Base-by-base conservation (phyloP, 2,888 invertebrate genomes). In the Bombylius discolor region DNA sequence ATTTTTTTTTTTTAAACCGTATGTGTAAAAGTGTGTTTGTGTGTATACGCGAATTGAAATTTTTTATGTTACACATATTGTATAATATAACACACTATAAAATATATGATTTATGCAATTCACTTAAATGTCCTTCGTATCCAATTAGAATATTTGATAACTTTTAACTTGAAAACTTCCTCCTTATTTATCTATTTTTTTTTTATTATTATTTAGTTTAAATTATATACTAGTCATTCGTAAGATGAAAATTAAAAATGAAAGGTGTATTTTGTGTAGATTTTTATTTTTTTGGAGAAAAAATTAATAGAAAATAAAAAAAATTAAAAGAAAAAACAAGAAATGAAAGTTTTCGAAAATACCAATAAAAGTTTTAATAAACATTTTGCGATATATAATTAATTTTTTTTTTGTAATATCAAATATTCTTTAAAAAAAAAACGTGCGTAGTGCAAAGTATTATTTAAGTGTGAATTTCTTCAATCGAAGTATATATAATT, bases 121-220 rank as follows among this genome's bases (percentile, higher is more conserved):
- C 32, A 45, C 45, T 55, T 31, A 44, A 45, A 52, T 56, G 56
- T 56, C 56, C 56, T 56, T 56, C 56, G 49, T 42, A 52, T 45
- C 48, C 48, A 56, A 56, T 56, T 56, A 56, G 52, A 56, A 51
- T 48, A 47, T 56, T 55, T 31, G 39, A 46, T 33, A 33, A 13
- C 39, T 53, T 49, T 53, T 53, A 36, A 36, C 53, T 23, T 13
- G 33, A 42, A 47, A 47, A 51, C 55, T 55, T 55, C 55, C 55
- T 55, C 42, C 51, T 51, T 51, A 11, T 34, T 23, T 23, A 46
- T 47, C 36, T 47, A 33, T 47, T 36, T 36, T 36, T 36, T 36
- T 36, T 36, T 36, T 36, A 1, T 36, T 36, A 36, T 36, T 36
- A 5, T 36, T 1, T 5, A 36, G 8, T 8, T 36, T 7, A 42